A percentile compares a stretch with the other conserved stretches of the same genome.
Conservation (phyloP, 2,113 vertebrate species). For the Bufo gargarizans region DNA sequence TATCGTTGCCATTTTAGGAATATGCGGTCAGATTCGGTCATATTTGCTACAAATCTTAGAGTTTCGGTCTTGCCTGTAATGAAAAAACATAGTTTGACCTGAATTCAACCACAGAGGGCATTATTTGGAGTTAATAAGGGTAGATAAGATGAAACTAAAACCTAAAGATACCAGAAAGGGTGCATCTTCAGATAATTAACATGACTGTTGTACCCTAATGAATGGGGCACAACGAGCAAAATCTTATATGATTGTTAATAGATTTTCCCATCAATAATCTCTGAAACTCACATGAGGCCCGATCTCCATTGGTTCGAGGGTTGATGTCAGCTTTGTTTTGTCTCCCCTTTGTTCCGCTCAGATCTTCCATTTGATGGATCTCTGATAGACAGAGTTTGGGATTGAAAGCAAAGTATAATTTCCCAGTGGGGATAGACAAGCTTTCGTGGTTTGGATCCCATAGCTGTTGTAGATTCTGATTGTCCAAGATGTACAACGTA, state of each 20-base stretch:
- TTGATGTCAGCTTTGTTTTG: slow-evolving; percentile 84
- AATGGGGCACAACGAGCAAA: not conserved
- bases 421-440: slow-evolving; percentile 76
- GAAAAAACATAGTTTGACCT: not conserved
- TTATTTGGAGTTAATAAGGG: not conserved
- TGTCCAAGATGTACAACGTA: slow-evolving; percentile 79
- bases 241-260: not conserved
- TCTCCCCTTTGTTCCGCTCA: slow-evolving; percentile 76
- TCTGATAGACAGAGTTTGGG: slow-evolving; percentile 79
- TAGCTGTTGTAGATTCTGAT: slow-evolving; percentile 80
- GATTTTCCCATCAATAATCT: not conserved
- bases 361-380: slow-evolving; percentile 77
- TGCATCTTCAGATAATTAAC: too few species aligned
- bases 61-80: slow-evolving; percentile 73
- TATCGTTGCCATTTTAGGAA: slow-evolving; percentile 79
- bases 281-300: slow-evolving; percentile 73
- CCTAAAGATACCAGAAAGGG: too few species aligned
- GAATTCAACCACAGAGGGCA: not conserved
- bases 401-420: slow-evolving; percentile 82
- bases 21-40: slow-evolving; percentile 74
- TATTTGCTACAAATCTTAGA: slow-evolving; percentile 75
- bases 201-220: not conserved
- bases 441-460: slow-evolving; percentile 74
- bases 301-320: slow-evolving; percentile 79
- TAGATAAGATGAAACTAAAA: too few species aligned